These are phyloP conservation scores for Chironomus striatipennis DNA, from an alignment of 1,140 invertebrate species.

Conservation along the genomic window DNA sequence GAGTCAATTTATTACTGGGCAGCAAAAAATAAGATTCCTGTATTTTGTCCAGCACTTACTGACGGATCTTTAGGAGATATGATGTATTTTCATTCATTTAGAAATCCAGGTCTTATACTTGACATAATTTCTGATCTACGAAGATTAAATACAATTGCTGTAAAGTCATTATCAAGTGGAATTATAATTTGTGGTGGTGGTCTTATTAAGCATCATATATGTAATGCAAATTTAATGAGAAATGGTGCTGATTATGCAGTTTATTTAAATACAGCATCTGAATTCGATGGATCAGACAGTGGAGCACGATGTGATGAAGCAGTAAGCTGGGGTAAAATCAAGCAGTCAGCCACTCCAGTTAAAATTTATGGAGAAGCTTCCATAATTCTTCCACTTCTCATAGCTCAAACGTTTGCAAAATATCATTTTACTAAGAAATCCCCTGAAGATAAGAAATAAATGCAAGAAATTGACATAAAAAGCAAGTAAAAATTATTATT, in stretches of 20 bases:
- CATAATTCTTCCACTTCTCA: conserved; percentile 87
- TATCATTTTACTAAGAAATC: conserved; percentile 30
- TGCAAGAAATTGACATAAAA: background rate
- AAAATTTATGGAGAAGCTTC: conserved; percentile 96
- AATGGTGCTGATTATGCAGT: conserved; percentile 98
- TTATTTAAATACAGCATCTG: conserved; percentile 93
- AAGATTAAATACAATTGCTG: conserved; percentile 88
- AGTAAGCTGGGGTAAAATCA: conserved; percentile 97
- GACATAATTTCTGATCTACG: conserved; percentile 92
- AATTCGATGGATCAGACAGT: conserved; percentile 98
- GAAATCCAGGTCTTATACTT: conserved; percentile 81
- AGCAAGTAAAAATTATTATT: background rate
- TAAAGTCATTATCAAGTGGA: conserved; percentile 87
- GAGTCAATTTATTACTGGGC: conserved; percentile 98
- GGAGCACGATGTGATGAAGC: conserved; percentile 97
- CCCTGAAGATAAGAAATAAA: background rate
- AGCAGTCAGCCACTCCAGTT: conserved; percentile 77
- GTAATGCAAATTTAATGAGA: conserved; percentile 95
- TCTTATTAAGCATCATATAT: conserved; percentile 98
- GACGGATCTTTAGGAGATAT: conserved; percentile 99
- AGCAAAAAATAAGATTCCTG: conserved; percentile 93
- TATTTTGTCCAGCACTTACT: conserved; percentile 96
- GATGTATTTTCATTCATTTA: conserved; percentile 98
- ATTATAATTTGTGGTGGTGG: conserved; percentile 97
- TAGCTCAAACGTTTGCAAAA: conserved; percentile 92